These are phyloP conservation scores for Callipepla californica DNA, from an alignment of 2,113 vertebrate genomes.

Conservation along the genomic window DNA sequence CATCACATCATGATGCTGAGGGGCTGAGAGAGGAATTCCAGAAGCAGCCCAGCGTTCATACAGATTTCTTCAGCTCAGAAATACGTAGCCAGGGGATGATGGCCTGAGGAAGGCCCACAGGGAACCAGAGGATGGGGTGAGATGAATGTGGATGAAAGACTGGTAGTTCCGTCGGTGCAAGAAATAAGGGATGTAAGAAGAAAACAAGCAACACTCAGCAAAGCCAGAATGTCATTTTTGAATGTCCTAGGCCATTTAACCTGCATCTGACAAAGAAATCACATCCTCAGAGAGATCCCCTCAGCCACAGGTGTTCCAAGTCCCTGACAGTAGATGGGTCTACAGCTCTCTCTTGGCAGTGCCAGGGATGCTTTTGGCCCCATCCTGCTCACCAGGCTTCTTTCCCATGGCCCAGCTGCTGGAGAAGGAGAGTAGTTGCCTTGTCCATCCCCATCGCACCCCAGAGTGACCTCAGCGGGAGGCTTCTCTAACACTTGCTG, in stretches of 20 bases:
- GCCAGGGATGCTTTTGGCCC: neutral
- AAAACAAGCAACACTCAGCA: neutral
- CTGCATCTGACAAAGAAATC: too few species aligned
- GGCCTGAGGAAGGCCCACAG: neutral
- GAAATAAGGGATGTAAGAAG: neutral
- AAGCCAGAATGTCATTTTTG: neutral
- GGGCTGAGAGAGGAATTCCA: neutral
- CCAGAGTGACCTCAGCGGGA: neutral
- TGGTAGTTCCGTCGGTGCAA: neutral
- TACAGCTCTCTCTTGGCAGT: neutral
- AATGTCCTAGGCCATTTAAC: too few species aligned
- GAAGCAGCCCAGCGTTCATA: neutral
- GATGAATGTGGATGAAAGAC: neutral
- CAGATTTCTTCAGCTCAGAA: neutral
- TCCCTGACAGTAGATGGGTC: neutral
- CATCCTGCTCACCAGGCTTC: neutral
- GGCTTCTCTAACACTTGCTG: neutral
- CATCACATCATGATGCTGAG: neutral
- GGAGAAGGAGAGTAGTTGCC: neutral
- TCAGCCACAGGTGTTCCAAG: neutral
- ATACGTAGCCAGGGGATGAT: neutral
- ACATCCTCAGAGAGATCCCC: too few species aligned
- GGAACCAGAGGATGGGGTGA: neutral
- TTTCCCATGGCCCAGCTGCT: neutral
- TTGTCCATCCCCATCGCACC: fast-evolving